Base-by-base conservation (phyloP, 2,888 invertebrate genomes). In the Acronicta alni region DNA sequence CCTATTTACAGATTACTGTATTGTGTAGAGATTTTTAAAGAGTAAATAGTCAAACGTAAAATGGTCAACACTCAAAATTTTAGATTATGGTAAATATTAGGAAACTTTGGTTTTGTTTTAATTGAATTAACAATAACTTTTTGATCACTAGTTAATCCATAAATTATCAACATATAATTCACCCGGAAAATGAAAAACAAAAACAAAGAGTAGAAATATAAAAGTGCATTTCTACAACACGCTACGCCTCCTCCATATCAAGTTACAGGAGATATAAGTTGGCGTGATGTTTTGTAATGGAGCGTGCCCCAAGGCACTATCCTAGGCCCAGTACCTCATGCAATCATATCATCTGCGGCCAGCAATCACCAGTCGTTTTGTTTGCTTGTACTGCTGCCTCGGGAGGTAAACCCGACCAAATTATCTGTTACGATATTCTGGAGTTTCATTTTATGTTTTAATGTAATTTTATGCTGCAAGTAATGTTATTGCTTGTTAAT, bases 301-400 rank as follows among this genome's bases (percentile, higher is more conserved):
- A 65, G 77, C 56, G 77, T 88, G 83, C 88, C 90, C 39, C 86
- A 86, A 72, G 90, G 90, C 85, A 45, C 65, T 58, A 64, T 80
- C 73, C 82, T 87, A 78, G 86, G 84, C 68, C 87, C 88, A 76
- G 77, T 67, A 68, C 75, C 67, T 76, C 75, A 63, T 75, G 79
- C 82, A 84, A 85, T 84, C 86, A 84, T 85, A 85, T 84, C 86
- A 83, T 85, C 85, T 80, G 57, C 63, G 59, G 78, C 79, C 74
- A 70, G 87, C 87, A 90, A 92, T 92, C 90, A 89, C 84, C 76
- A 77, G 84, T 86, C 83, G 89, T 88, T 89, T 87, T 90, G 89
- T 91, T 90, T 89, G 86, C 85, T 77, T 85, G 74, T 75, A 75
- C 79, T 80, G 79, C 75, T 72, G 87, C 86, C 85, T 67, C 77